Evolutionary conservation across 2,113 vertebrate species (phyloP), one percentile per base, ranked within the genome.

Genomic region (Trichomycterus rosablanca): DNA sequence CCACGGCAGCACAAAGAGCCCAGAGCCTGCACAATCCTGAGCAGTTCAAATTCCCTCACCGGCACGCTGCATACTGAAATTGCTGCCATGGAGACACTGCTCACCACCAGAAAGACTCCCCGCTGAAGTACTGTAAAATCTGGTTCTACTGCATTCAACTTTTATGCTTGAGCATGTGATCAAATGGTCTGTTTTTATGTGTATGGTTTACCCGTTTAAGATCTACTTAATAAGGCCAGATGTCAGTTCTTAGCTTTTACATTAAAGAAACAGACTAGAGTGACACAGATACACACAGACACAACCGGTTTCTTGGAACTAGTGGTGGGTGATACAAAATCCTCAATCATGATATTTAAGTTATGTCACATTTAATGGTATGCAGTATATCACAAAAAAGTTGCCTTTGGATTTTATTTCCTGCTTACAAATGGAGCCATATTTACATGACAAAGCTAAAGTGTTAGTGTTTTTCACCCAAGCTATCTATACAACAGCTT

Each of bases 61-160:
- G 35, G 62, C 74, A 57, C 72, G 77, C 70, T 55, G 39, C 80
- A 84, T 85, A 85, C 69, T 48, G 35, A 57, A 50, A 7, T 4
- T 18, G 53, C 84, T 74, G 40, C 84, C 63, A 42, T 78, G 78
- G 82, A 57, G 77, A 88, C 80, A 88, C 80, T 59, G 59, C 59
- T 55, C n/a, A 66, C 52, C 9, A 54, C 64, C 51, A 68, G 55
- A 71, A 35, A 61, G 23, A 44, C 37, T 61, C 44, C 44, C 35
- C 1, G 12, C 19, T 20, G 45, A 19, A 44, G 23, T 16, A 32
- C 54, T 42, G 52, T 52, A 51, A 32, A 28, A 23, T 19, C 59
- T 35, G 26, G 15, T 46, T 35, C 30, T 72, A 73, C 64, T 65
- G 67, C 45, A 67, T 28, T 60, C 66, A 7, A 60, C 48, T 55